Percentiles rank a stretch among this genome's conserved stretches.
Evolutionary conservation across 1,140 invertebrate genomes (phyloP).

Genomic region (Eriocheir sinensis): DNA sequence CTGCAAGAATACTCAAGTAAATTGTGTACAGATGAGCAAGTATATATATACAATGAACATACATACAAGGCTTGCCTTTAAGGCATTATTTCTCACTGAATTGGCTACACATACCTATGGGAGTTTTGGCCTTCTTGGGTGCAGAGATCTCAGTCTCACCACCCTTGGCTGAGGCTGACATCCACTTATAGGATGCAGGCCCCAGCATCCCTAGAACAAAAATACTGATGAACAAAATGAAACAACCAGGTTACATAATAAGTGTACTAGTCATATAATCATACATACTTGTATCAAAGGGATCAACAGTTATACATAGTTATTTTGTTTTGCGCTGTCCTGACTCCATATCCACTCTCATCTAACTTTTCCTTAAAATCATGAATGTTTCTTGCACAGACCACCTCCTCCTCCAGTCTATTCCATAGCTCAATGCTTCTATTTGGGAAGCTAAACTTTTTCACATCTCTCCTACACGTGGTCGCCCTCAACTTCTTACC

Average conservation of each 20-base stretch:
- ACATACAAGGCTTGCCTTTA: background rate
- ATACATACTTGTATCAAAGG: background rate
- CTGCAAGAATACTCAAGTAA: background rate
- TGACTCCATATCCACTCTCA: too few species aligned
- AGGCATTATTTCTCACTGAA: background rate
- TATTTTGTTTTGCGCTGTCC: background rate
- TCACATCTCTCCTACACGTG: too few species aligned
- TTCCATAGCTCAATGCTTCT: too few species aligned
- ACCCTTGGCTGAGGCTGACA: background rate
- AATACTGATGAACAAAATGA: background rate
- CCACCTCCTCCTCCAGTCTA: too few species aligned
- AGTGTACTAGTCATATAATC: background rate
- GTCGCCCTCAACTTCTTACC: too few species aligned
- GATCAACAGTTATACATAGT: too few species aligned
- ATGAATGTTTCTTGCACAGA: too few species aligned
- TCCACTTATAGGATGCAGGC: background rate
- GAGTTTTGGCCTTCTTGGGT: constrained; percentile 34
- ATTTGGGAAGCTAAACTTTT: too few species aligned
- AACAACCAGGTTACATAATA: background rate
- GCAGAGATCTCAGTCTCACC: background rate
- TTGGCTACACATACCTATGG: background rate
- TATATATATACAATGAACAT: background rate
- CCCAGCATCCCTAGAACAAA: background rate
- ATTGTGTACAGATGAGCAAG: background rate
- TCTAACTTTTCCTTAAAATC: too few species aligned